Base-by-base conservation (phyloP, 2,113 vertebrate genomes). In the Gobiocypris rarus region DNA sequence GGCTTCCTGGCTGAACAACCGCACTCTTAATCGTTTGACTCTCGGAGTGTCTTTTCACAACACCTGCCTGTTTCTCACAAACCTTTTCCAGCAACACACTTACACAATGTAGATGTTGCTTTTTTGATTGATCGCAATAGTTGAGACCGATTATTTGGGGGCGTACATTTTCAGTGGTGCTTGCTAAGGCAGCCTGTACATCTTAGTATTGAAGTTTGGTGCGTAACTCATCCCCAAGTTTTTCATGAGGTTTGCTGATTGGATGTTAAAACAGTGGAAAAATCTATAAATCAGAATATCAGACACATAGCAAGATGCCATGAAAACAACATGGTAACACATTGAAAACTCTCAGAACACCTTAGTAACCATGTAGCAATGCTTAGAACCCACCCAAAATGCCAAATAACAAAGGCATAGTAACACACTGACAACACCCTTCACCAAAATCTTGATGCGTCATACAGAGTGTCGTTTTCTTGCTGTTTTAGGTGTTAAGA, bases 11-110 rank as follows among this genome's bases (percentile, higher is more conserved):
- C 92, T 91, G 91, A 93, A 90, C 89, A 90, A 90, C 89, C 63
- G 19, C 81, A 85, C 90, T 88, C 90, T 92, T 94, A 93, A 94
- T 93, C 90, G 86, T 91, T 92, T 87, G 91, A 92, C 91, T 93
- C 88, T 85, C 82, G n/a, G 82, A 84, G 89, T 92, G 92, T 93
- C 92, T 92, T 86, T 28, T 86, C 87, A 76, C 84, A 88, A 84
- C 91, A 93, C 92, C 92, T 93, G 91, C 84, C 90, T 89, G 90
- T 87, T 91, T 56, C 65, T n/a, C 48, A 82, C 48, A 56, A 70
- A 71, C 85, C 86, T 86, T 91, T 91, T 91, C 87, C 86, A 65
- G 89, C 91, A 91, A 91, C 41, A 31, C 17, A 59, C 19, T 19
- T 81, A 85, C 54, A 45, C 89, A 59, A 22, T 70, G 45, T 89